Evolutionary conservation across 2,888 invertebrate genomes (phyloP).

Genomic region (Bembecia ichneumoniformis): DNA sequence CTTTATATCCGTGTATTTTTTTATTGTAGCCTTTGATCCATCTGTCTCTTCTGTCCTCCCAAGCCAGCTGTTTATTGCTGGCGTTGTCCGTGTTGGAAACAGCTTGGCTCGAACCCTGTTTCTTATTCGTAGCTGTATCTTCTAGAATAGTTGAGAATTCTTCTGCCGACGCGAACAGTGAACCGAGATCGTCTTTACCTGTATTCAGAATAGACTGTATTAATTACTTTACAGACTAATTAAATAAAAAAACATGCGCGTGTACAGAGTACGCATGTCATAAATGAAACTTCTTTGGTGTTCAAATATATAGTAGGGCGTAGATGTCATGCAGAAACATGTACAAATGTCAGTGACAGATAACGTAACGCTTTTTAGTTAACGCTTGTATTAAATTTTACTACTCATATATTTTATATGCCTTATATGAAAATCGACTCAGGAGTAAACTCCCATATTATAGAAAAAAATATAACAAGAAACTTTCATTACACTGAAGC

Average conservation of each 20-base stretch:
- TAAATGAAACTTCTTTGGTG: no score
- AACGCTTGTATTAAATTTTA: no score
- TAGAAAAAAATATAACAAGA: no score
- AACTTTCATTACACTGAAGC: no score
- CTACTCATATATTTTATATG: no score
- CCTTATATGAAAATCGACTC: no score
- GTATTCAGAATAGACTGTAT: constrained; percentile 6
- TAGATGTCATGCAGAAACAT: no score
- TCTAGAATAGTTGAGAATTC: constrained; percentile 91
- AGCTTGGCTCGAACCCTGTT: constrained; percentile 76
- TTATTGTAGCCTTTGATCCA: constrained; percentile 74
- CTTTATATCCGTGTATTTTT: constrained; percentile 49
- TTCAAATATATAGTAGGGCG: neutral
- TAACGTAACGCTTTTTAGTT: no score
- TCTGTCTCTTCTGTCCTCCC: constrained; percentile 81
- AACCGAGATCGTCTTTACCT: constrained; percentile 69
- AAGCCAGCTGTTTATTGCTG: constrained; percentile 82
- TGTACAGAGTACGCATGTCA: no score
- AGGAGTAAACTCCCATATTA: no score
- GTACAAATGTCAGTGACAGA: no score
- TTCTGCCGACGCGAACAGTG: constrained; percentile 87
- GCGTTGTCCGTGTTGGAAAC: constrained; percentile 84
- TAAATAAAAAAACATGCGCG: no score
- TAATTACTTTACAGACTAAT: neutral
- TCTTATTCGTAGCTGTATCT: constrained; percentile 80